phyloP scores from a whole-genome alignment of 2,888 invertebrate species.

The Eupithecia inturbata region DNA sequence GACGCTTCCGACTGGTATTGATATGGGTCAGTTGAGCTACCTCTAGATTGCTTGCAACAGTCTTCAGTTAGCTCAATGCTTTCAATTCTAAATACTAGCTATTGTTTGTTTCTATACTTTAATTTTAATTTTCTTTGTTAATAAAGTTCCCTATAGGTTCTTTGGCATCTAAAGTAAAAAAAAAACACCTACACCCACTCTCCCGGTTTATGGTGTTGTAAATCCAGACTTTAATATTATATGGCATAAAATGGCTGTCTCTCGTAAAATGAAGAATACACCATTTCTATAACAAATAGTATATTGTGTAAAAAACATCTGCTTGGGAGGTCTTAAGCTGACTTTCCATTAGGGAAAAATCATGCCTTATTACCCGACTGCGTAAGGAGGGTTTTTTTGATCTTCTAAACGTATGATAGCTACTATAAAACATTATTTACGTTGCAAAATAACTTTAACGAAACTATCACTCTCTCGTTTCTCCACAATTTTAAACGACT shows the following conservation, averaged over 20 bases:
- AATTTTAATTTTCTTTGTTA: not conserved
- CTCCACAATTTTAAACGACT: too few relatives aligned
- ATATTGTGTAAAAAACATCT: conserved; percentile 35
- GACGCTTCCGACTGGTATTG: too few relatives aligned
- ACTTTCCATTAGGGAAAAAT: not conserved
- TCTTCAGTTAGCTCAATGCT: too few relatives aligned
- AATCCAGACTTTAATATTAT: conserved; percentile 58
- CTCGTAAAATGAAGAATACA: conserved; percentile 49
- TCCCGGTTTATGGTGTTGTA: conserved; percentile 56
- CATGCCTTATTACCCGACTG: not conserved
- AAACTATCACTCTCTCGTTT: too few relatives aligned
- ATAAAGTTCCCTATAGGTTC: not conserved
- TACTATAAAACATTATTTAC: not conserved
- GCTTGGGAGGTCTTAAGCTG: conserved; percentile 28
- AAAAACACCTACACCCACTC: conserved; percentile 33
- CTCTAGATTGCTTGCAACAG: too few relatives aligned
- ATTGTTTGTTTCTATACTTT: too few relatives aligned
- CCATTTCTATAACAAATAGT: conserved; percentile 46
- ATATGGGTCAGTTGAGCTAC: too few relatives aligned
- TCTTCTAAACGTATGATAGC: too few relatives aligned
- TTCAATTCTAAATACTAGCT: too few relatives aligned
- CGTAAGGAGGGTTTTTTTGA: too few relatives aligned
- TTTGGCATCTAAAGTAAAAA: conserved; percentile 19
- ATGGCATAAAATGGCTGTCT: conserved; percentile 40
- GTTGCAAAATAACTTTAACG: not conserved